Percentiles rank a stretch among this genome's conserved stretches.
Conservation (phyloP, 2,113 vertebrate genomes). For the Athene noctua region DNA sequence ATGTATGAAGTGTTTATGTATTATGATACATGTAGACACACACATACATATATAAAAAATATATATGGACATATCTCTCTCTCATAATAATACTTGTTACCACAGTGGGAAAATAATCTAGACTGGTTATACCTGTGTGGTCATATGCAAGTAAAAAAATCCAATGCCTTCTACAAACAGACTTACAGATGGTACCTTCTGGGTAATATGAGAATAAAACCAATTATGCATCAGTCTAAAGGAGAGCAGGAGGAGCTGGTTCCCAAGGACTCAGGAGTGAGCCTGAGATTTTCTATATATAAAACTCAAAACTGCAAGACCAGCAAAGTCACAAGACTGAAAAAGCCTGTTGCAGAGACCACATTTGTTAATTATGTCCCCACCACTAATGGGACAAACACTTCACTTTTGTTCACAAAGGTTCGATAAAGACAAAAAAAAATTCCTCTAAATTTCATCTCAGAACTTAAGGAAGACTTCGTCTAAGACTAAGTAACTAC, state of each 20-base stretch:
- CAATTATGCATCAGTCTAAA: not conserved
- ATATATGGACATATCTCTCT: too few species aligned
- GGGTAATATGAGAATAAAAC: not conserved
- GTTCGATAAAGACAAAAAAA: not conserved
- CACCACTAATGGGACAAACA: not conserved
- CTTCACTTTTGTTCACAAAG: not conserved
- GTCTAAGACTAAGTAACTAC: not conserved
- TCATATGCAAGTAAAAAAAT: not conserved
- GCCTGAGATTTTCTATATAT: not conserved
- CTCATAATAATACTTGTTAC: not conserved
- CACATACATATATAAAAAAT: too few species aligned
- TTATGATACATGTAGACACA: too few species aligned
- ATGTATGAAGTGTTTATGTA: too few species aligned
- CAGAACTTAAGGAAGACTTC: not conserved
- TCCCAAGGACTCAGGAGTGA: not conserved
- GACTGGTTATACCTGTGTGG: not conserved
- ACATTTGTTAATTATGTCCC: not conserved
- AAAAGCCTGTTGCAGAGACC: not conserved
- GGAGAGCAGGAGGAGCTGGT: not conserved
- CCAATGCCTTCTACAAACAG: not conserved
- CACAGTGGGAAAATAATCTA: not conserved
- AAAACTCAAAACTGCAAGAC: not conserved
- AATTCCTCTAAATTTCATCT: not conserved
- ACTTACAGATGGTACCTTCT: not conserved
- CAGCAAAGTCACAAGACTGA: not conserved